Conservation (phyloP, 2,113 vertebrate species). For the Tychaedon coryphoeus region DNA sequence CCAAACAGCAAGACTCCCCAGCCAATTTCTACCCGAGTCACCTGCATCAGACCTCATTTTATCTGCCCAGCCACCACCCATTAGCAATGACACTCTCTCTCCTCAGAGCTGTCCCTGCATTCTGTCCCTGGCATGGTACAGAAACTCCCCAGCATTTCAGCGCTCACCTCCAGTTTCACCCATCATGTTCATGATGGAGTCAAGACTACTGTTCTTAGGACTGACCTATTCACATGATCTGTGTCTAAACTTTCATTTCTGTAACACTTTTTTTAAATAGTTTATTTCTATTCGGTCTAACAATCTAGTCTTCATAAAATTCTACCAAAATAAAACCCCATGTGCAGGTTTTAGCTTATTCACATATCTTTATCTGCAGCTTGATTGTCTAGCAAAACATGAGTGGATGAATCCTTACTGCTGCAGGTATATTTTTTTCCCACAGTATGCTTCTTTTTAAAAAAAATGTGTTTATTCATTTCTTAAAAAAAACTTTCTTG, state of each 20-base stretch:
- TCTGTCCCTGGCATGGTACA: neutral
- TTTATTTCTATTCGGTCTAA: neutral
- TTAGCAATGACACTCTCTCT: neutral
- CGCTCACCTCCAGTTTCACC: neutral
- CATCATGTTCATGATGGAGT: neutral
- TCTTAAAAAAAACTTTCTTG: constrained; percentile 40
- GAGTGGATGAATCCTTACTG: neutral
- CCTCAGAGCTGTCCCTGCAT: neutral
- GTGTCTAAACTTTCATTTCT: neutral
- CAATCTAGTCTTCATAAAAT: neutral
- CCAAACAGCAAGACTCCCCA: neutral
- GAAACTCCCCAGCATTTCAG: neutral
- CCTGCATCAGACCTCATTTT: neutral
- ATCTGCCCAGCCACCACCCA: neutral
- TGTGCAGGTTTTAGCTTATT: neutral
- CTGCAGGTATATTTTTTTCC: constrained; percentile 13
- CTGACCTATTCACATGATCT: neutral
- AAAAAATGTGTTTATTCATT: constrained; percentile 10
- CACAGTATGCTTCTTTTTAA: neutral
- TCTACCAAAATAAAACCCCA: neutral
- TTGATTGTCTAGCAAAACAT: neutral
- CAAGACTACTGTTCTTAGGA: neutral
- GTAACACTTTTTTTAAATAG: neutral
- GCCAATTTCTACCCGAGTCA: neutral
- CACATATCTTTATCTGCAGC: neutral